Evolutionary conservation across 2,888 invertebrate species (phyloP).

Genomic region (Melieria crassipennis): DNA sequence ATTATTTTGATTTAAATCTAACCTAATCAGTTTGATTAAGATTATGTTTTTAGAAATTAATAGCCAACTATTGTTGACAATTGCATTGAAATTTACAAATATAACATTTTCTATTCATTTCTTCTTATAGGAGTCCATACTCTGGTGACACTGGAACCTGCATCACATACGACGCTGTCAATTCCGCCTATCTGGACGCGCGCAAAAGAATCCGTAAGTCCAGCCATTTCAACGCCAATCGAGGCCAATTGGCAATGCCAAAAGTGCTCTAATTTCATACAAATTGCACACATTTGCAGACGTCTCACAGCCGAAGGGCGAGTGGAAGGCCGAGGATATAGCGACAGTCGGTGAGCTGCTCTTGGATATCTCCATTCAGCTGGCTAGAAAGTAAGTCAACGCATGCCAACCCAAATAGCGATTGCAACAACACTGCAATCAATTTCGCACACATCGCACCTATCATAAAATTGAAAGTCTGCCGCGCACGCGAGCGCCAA

Average conservation of each 20-base stretch:
- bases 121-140: conserved; percentile 57
- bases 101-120: conserved; percentile 32
- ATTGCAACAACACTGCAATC: too few species aligned
- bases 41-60: too few species aligned
- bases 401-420: too few species aligned
- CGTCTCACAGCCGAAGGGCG: conserved; percentile 81
- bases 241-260: not conserved
- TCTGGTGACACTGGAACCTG: conserved; percentile 77
- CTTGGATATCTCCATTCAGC: conserved; percentile 83
- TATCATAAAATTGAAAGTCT: too few species aligned
- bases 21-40: too few species aligned
- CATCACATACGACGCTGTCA: conserved; percentile 89
- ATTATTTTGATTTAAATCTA: too few species aligned
- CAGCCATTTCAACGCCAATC: not conserved
- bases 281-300: conserved; percentile 67
- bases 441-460: too few species aligned
- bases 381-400: conserved; percentile 81
- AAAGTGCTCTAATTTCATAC: not conserved
- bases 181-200: conserved; percentile 87
- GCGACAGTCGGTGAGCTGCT: conserved; percentile 88
- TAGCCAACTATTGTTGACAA: too few species aligned
- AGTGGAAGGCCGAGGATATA: conserved; percentile 86
- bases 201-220: conserved; percentile 88
- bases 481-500: too few species aligned
- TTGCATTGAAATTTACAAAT: too few species aligned